Conservation (phyloP, 2,113 vertebrate genomes). For the Toxotes chatareus region DNA sequence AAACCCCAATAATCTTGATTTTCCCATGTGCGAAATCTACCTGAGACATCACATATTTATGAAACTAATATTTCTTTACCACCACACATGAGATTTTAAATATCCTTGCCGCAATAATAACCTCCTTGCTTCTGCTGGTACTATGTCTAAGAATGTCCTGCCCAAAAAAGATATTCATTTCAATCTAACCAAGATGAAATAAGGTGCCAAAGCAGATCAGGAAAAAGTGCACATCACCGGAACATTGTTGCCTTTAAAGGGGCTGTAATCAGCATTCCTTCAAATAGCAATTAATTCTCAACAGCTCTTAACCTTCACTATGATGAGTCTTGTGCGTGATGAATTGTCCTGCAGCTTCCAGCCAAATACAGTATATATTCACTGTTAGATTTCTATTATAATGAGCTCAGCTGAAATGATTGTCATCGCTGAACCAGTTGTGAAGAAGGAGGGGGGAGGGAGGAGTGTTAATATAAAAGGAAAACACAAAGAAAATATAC, state of each 20-base stretch:
- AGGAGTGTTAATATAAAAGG: constrained; percentile 2
- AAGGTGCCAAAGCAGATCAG: constrained; percentile 67
- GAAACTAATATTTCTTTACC: background rate
- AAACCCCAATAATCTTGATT: background rate
- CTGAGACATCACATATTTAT: background rate
- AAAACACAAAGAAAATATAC: constrained; percentile 18
- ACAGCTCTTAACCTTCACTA: constrained; percentile 38
- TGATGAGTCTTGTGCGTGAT: background rate
- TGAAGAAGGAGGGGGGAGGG: constrained; percentile 2
- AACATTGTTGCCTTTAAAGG: constrained; percentile 28
- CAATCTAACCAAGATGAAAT: constrained; percentile 31
- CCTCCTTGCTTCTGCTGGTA: background rate
- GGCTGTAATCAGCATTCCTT: constrained; percentile 51
- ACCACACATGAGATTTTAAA: background rate
- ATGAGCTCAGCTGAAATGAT: constrained; percentile 33
- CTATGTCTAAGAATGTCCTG: background rate
- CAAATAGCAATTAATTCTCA: constrained; percentile 67
- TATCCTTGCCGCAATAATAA: background rate
- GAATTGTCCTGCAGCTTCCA: constrained; percentile 38
- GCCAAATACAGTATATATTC: constrained; percentile 23
- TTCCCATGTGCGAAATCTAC: background rate
- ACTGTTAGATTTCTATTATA: constrained; percentile 37
- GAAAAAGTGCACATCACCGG: constrained; percentile 22
- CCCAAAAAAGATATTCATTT: constrained; percentile 27
- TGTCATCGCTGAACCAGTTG: constrained; percentile 27